Evolutionary conservation across 1,140 invertebrate genomes (phyloP).

Genomic region (Trissolcus basalis): DNA sequence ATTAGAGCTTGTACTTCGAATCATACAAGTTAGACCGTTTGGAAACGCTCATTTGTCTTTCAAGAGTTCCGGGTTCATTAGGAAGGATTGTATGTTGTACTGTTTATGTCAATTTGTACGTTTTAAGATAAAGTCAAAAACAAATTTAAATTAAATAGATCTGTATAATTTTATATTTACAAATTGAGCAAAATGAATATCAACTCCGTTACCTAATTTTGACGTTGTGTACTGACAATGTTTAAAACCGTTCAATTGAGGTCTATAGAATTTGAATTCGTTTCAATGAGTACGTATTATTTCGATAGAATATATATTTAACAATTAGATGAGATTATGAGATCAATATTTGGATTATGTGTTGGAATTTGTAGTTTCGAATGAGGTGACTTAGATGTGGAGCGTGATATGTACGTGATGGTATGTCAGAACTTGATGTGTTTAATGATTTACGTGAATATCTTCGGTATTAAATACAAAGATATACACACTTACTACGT

Average conservation of each 20-base stretch:
- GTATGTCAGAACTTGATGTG: slow-evolving; percentile 59
- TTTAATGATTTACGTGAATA: slow-evolving; percentile 39
- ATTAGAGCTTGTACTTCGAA: slow-evolving; percentile 2
- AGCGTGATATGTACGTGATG: slow-evolving; percentile 51
- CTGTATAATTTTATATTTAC: slow-evolving; percentile 12
- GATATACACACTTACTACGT: slow-evolving; percentile 49
- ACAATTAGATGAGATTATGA: too few relatives aligned
- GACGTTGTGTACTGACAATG: slow-evolving; percentile 50
- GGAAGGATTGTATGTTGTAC: slow-evolving; percentile 56
- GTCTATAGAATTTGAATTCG: too few relatives aligned
- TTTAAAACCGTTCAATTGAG: neutral
- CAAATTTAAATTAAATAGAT: slow-evolving; percentile 7
- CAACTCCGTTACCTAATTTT: neutral
- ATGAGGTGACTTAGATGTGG: too few relatives aligned
- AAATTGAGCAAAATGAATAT: slow-evolving; percentile 37
- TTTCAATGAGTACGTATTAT: too few relatives aligned
- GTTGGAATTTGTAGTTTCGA: too few relatives aligned
- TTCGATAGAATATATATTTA: too few relatives aligned
- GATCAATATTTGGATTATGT: too few relatives aligned
- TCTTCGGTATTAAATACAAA: slow-evolving; percentile 8
- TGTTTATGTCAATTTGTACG: slow-evolving; percentile 50
- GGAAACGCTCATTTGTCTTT: slow-evolving; percentile 40
- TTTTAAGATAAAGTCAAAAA: slow-evolving; percentile 48
- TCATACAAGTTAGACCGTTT: slow-evolving; percentile 31
- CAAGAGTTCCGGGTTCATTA: slow-evolving; percentile 28